phyloP scores from a whole-genome alignment of 2,113 vertebrate genomes.

The Callipepla californica region DNA sequence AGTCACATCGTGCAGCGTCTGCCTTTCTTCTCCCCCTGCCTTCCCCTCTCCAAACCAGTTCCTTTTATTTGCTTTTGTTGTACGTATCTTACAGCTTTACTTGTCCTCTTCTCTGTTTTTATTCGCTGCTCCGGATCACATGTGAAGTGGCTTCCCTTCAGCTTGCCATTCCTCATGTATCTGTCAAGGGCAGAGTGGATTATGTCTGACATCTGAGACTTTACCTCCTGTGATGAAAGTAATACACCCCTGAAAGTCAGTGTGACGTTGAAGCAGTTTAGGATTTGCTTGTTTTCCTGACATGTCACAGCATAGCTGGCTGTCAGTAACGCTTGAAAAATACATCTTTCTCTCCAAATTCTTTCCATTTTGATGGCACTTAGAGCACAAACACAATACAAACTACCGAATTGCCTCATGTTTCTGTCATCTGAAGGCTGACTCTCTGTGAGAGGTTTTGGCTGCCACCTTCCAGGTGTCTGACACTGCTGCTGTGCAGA shows the following conservation, averaged over 20 bases:
- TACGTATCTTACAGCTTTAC: neutral
- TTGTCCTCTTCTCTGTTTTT: neutral
- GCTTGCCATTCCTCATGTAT: neutral
- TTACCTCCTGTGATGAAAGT: neutral
- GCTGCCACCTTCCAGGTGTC: neutral
- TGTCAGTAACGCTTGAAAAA: neutral
- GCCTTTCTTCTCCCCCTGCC: neutral
- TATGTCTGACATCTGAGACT: neutral
- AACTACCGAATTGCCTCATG: neutral
- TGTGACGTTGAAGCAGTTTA: neutral
- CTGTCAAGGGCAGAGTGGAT: neutral
- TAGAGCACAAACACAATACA: neutral
- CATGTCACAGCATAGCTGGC: neutral
- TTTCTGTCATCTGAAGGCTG: neutral
- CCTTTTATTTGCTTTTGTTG: neutral
- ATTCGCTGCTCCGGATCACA: neutral
- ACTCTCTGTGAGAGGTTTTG: neutral
- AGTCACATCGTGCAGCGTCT: rapidly evolving
- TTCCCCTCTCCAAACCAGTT: neutral
- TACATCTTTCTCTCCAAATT: neutral
- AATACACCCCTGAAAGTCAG: neutral
- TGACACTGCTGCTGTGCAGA: neutral
- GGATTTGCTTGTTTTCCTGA: neutral
- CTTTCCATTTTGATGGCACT: neutral
- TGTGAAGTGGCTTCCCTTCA: neutral